Base-by-base conservation (phyloP, 2,797 vertebrate species). In the Anguilla anguilla region DNA sequence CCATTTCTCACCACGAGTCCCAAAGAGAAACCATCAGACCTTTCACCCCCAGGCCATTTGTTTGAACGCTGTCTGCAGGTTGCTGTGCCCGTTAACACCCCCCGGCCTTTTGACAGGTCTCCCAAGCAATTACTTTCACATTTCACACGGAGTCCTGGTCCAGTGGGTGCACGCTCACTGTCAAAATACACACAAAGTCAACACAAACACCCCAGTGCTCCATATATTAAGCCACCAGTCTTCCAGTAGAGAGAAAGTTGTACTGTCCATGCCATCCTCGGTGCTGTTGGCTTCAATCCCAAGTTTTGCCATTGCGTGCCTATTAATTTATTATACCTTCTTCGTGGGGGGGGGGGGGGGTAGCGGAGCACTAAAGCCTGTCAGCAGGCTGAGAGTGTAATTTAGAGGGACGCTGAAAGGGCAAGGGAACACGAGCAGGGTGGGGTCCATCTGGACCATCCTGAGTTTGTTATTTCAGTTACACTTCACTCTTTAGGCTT, bases 101-200 rank as follows among this genome's bases (percentile, higher is more conserved):
- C 90, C 86, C 15, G 15, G 74, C 88, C 92, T 92, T 92, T 93
- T 90, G 89, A 91, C 87, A 92, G 90, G 88, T 88, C 91, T 93
- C 90, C 90, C 89, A 93, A 94, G 94, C 93, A 94, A 94, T 95
- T 93, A 94, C 92, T 91, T 86, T 93, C 89, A 91, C 91, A 94
- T 92, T 91, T 86, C 35, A 90, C 89, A 86, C 89, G 90, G 92
- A 93, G 82, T 87, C 88, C 85, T 31, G 84, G 92, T 89, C 91
- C 91, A 90, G 92, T 89, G 92, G 88, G 86, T 91, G 88, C 91
- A 88, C 89, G 91, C 91, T 93, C 90, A 86, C 93, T 93, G 91
- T 92, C 90, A 92, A 94, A 95, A 95, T 88, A 93, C 90, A 87
- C 88, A 74, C 87, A 89, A 88, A 86, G 90, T 91, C 91, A 91